Base-by-base conservation (phyloP, 2,113 vertebrate genomes). In the Octodon degus region DNA sequence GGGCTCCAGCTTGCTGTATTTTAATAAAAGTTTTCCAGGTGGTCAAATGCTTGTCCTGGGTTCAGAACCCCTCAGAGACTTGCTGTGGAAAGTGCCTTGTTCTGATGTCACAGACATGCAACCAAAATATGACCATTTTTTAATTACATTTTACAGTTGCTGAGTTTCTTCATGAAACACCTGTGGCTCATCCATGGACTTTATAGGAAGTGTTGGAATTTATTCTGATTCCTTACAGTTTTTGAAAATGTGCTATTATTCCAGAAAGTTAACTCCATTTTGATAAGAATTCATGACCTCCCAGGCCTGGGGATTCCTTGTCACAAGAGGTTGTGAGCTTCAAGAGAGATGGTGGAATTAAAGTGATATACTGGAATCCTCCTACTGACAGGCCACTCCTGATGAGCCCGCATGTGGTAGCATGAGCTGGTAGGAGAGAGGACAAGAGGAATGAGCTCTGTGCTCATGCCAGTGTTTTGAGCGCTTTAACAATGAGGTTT, bases 191-290 rank as follows among this genome's bases (percentile, higher is more conserved):
- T 6, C 68, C 4, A 62, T 40, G 32, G 34, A 7, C 53, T 92
- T 90, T 72, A 37, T 53, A 65, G 40, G 43, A 14, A 16, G 27
- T 76, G 43, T 83, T 16, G 92, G n/a, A 89, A 50, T 14, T 62
- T n/a, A 43, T 82, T 85, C n/a, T 88, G 77, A 82, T 24, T 77
- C 22, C 1, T 14, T 50, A 8, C 6, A 76, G 0, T 62, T 76
- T 94, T 88, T 86, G n/a, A 19, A 68, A 58, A 12, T 55, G 62
- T 63, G 25, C 62, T 76, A 79, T 89, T 12, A 91, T 95, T 84
- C 22, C 30, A 77, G 47, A 89, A 47, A 74, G 53, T 55, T 89
- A 50, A 27, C 81, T 85, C 68, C 43, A 22, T 68, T 82, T 96
- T 85, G 87, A n/a, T 43, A 40, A 82, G 63, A 7, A 79, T 86